A percentile compares a stretch with the other conserved stretches of the same genome.
phyloP scores from a whole-genome alignment of 2,113 vertebrate species.

The Ceyx margarethae region DNA sequence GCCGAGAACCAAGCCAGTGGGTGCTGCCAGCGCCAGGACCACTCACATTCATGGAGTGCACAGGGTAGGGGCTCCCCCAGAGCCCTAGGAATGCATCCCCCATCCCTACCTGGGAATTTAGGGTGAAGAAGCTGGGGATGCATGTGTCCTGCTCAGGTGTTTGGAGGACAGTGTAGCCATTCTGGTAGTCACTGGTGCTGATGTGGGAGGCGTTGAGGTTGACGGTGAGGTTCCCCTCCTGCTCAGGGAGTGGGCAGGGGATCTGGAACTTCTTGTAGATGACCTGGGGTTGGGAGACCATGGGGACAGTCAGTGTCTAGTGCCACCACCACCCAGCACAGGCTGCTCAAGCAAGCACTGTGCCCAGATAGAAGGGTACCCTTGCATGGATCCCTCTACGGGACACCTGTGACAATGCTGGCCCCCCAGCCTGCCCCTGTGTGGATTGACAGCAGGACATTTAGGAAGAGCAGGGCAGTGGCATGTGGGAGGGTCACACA shows the following conservation, averaged over 20 bases:
- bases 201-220: conserved; percentile 63
- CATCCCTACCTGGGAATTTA: conserved; percentile 88
- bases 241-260: conserved; percentile 83
- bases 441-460: rapidly evolving
- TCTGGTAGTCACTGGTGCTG: conserved; percentile 69
- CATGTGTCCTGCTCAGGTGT: conserved; percentile 63
- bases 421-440: not conserved
- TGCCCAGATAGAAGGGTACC: not conserved
- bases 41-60: not conserved
- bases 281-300: conserved; percentile 74
- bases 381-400: not conserved
- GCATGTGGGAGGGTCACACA: not conserved
- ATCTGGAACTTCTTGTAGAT: conserved; percentile 97
- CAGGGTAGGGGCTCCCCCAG: rapidly evolving
- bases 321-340: not conserved
- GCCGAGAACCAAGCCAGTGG: not conserved
- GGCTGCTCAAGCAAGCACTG: rapidly evolving
- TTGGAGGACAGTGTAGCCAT: conserved; percentile 48
- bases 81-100: not conserved
- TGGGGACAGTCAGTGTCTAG: rapidly evolving
- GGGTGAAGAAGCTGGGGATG: conserved; percentile 82
- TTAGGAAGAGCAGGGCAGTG: rapidly evolving
- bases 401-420: rapidly evolving
- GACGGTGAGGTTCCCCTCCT: conserved; percentile 73
- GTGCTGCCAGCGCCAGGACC: not conserved